These are phyloP conservation scores for Macrosoma leucophasiata DNA, from an alignment of 2,888 invertebrate species.

Conservation along the genomic window DNA sequence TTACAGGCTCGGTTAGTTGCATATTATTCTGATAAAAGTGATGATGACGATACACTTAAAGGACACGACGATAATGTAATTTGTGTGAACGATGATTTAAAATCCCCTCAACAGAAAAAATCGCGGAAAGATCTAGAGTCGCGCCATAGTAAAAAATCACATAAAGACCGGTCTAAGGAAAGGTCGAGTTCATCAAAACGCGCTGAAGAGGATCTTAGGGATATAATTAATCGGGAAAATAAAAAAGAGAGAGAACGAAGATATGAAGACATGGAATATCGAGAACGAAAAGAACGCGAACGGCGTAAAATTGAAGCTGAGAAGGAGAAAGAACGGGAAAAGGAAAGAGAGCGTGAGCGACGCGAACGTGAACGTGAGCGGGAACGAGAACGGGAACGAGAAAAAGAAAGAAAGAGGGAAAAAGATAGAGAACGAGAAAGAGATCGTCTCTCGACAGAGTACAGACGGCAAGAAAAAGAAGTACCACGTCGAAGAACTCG, in stretches of 20 bases:
- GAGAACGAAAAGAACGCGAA: slow-evolving; percentile 51
- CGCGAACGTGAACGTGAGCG: slow-evolving; percentile 40
- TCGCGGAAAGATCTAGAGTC: slow-evolving; percentile 49
- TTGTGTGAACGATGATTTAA: slow-evolving; percentile 36
- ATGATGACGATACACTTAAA: slow-evolving; percentile 60
- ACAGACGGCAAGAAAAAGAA: slow-evolving; percentile 30
- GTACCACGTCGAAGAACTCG: slow-evolving; percentile 29
- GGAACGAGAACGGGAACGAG: slow-evolving; percentile 33
- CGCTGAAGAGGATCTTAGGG: slow-evolving; percentile 62
- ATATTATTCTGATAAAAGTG: slow-evolving; percentile 81
- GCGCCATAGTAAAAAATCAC: slow-evolving; percentile 54
- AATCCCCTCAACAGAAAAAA: slow-evolving; percentile 65
- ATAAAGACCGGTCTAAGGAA: slow-evolving; percentile 44
- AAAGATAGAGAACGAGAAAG: slow-evolving; percentile 42
- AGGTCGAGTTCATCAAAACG: slow-evolving; percentile 38
- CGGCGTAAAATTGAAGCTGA: slow-evolving; percentile 44
- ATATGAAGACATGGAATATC: slow-evolving; percentile 51
- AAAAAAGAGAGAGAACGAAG: slow-evolving; percentile 47
- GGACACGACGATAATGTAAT: slow-evolving; percentile 64
- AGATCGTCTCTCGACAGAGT: slow-evolving; percentile 25
- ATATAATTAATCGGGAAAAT: slow-evolving; percentile 51
- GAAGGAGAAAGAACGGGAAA: slow-evolving; percentile 51
- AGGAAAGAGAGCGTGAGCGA: slow-evolving; percentile 43
- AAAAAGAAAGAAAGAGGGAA: slow-evolving; percentile 44
- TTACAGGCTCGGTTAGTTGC: slow-evolving; percentile 87